Evolutionary conservation across 2,888 invertebrate genomes (phyloP), one percentile per base, ranked within the genome.

Genomic region (Drosophila merina): DNA sequence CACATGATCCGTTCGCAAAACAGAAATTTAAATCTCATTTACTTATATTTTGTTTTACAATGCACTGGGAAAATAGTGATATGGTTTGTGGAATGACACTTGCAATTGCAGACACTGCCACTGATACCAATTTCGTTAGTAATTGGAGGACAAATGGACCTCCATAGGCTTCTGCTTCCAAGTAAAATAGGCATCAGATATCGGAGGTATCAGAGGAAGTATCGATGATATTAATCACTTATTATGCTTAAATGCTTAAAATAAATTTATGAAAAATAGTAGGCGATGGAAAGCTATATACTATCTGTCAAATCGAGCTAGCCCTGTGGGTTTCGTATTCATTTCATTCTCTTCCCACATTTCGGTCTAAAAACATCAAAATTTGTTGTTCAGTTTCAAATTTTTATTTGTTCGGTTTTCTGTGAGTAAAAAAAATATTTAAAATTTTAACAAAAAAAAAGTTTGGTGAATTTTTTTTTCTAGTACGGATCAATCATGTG

Each of bases 1-100:
- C 87, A 87, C 79, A 82, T 87, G 76, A 72, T 52, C 54, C 49
- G 71, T 47, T 60, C 75, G 63, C 73, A 73, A 80, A 80, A 77
- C 68, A 71, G 52, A 77, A 76, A 69, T 87, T 72, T 76, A 81
- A 86, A 78, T 86, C 66, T 42, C 67, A 67, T 66, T 60, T 59
- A 77, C 12, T 45, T 30, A 52, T 33, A 38, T 14, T 45, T 52
- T 25, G 12, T 38, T 30, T 38, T 50, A 57, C 57, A 33, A 30
- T 40, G 55, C 48, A 59, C 52, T 52, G 63, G 10, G 9, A 47
- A 54, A 66, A 54, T 64, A 42, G 12, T 14, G n/a, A 33, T 8
- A 2, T 33, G 12, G 38, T 12, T 38, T 4, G 40, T 20, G 20
- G 20, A 20, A 20, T 20, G 20, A 20, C 20, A 20, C 20, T 20